Percentiles rank a stretch among this genome's conserved stretches.
These are phyloP conservation scores for Callaeas wilsoni DNA, from an alignment of 2,113 vertebrate species.

Conservation along the genomic window DNA sequence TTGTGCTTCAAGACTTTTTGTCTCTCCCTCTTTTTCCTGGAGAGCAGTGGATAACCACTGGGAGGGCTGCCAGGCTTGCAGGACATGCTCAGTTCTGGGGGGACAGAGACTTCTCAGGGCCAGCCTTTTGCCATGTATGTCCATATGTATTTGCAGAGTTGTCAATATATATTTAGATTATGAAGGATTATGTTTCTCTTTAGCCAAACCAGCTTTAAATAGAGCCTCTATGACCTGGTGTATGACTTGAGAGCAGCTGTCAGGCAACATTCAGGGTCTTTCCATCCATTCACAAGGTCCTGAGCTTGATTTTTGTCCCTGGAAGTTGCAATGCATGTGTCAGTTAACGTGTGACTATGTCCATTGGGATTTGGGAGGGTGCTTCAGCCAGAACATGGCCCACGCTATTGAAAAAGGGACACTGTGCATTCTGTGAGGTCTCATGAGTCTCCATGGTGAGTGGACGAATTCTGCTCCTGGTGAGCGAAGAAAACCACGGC, in stretches of 20 bases:
- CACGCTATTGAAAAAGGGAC: not conserved
- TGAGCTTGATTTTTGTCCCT: not conserved
- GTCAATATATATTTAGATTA: not conserved
- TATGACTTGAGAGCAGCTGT: not conserved
- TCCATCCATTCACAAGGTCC: not conserved
- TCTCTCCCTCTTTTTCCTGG: not conserved
- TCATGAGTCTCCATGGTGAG: not conserved
- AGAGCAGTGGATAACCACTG: not conserved
- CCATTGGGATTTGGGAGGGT: not conserved
- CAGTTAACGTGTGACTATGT: not conserved
- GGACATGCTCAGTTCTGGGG: not conserved
- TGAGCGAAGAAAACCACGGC: not conserved
- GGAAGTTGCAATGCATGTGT: not conserved
- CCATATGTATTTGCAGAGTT: not conserved
- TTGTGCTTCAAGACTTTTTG: not conserved
- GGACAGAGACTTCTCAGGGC: not conserved
- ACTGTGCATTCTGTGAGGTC: not conserved
- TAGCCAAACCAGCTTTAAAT: not conserved
- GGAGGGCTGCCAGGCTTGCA: not conserved
- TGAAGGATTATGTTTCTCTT: not conserved
- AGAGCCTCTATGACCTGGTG: not conserved
- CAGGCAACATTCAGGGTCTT: not conserved
- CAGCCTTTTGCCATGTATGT: not conserved
- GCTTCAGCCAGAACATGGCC: not conserved
- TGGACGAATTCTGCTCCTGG: not conserved